A percentile compares a stretch with the other conserved stretches of the same genome.
These are phyloP conservation scores for Orestias chungarensis DNA, from an alignment of 2,797 vertebrate genomes.

Conservation along the genomic window DNA sequence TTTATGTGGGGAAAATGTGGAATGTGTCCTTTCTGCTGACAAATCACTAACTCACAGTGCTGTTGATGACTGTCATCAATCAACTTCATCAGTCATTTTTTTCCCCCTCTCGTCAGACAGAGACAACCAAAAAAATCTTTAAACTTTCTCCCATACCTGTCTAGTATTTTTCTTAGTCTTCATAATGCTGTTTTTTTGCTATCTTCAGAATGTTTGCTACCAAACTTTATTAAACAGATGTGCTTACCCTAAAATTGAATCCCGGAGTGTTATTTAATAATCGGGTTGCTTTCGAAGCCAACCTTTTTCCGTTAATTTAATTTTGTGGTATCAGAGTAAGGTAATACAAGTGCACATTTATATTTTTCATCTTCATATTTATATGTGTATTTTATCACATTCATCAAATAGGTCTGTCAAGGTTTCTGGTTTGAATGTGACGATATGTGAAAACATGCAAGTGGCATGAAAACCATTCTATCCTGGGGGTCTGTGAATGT, in stretches of 20 bases:
- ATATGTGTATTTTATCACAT: not conserved
- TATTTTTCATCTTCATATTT: not conserved
- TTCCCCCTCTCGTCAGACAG: not conserved
- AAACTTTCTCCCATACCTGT: not conserved
- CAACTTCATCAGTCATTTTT: not conserved
- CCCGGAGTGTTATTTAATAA: not conserved
- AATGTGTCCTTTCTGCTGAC: slow-evolving; percentile 24
- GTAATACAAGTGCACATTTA: not conserved
- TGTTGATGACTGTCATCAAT: slow-evolving; percentile 26
- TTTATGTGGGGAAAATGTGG: not conserved
- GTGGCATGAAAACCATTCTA: not conserved
- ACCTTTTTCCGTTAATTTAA: not conserved
- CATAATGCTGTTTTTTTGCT: not conserved
- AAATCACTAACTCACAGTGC: slow-evolving; percentile 26
- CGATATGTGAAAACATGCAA: not conserved
- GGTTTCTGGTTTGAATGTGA: not conserved
- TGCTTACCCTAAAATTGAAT: not conserved
- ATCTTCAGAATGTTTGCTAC: not conserved
- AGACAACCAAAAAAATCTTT: not conserved
- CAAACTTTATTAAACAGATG: not conserved
- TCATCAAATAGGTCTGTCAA: not conserved
- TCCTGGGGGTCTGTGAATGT: slow-evolving; percentile 5
- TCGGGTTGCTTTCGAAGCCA: not conserved
- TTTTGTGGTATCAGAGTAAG: not conserved
- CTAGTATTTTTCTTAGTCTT: not conserved